Evolutionary conservation across 1,140 invertebrate genomes (phyloP), one percentile per base, ranked within the genome.

Genomic region (Tachypleus tridentatus): DNA sequence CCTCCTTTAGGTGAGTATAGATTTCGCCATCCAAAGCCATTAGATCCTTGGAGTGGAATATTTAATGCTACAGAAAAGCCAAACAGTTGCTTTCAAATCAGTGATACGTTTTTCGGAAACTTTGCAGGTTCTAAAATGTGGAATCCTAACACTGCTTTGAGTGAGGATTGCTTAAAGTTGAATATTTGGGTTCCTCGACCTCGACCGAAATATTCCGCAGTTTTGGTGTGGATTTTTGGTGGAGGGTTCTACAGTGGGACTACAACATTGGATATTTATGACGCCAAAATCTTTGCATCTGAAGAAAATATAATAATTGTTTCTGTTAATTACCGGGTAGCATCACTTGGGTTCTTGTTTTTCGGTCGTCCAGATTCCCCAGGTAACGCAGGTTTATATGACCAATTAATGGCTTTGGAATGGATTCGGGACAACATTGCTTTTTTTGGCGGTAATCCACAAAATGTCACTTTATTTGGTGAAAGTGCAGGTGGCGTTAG

Each of bases 161-260:
- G 84, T 71, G 96, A 98, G 81, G 95, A 98, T 78, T 98, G 96
- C 77, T 84, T 98, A n/a, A 96, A 95, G 76, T 82, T 98, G 62
- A 97, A 94, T 77, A 89, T 98, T 3, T 85, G 81, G 81, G 76
- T 85, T 67, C 93, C 93, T 2, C 80, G 85, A 73, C 76, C 72
- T 11, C 64, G 74, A 60, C 76, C 77, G 47, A 74, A 66, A 63
- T 87, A 87, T 72, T 86, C 90, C 64, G 87, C 93, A n/a, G 93
- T 97, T 29, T 86, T 97, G 85, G 84, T 97, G 51, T 98, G 94
- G 94, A 88, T 98, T 67, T 98, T 92, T 77, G 95, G 96, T 52
- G 95, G 95, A 51, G 93, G 93, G 3, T 98, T 97, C 78, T 95
- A 93, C 76, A 93, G 88, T 53, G 93, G 95, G 48, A 89, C 89